Percentiles rank a stretch among this genome's conserved stretches.
phyloP scores from a whole-genome alignment of 2,888 invertebrate species.

The Cataglyphis rosenhaueri region DNA sequence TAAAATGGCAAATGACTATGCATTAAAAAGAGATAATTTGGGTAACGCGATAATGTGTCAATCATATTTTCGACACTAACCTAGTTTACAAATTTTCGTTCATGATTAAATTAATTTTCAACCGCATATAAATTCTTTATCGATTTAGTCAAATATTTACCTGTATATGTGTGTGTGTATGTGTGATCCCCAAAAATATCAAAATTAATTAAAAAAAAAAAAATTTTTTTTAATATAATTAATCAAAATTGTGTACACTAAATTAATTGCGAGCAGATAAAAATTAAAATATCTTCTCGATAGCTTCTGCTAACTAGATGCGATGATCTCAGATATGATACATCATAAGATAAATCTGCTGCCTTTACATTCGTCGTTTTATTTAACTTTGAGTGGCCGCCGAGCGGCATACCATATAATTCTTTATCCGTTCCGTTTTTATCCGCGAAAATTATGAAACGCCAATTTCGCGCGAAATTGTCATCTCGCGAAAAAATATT shows the following conservation, averaged over 20 bases:
- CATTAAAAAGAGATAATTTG: neutral
- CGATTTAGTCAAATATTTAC: neutral
- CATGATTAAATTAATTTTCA: neutral
- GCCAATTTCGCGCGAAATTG: constrained; percentile 19
- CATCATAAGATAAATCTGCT: neutral
- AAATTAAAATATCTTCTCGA: neutral
- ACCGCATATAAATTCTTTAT: neutral
- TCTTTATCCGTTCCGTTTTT: constrained; percentile 30
- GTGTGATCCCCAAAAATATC: neutral
- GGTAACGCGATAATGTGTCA: neutral
- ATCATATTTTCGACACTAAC: neutral
- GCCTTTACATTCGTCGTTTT: constrained; percentile 1
- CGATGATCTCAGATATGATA: constrained; percentile 18
- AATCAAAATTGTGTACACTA: neutral
- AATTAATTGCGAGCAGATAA: neutral
- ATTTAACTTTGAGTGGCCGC: constrained; percentile 21
- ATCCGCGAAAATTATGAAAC: constrained; percentile 34
- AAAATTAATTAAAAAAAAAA: neutral
- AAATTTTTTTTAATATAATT: neutral
- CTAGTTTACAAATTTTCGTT: neutral
- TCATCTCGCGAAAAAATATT: constrained; percentile 16
- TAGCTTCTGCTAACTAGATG: neutral
- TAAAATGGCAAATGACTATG: neutral
- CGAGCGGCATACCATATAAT: constrained; percentile 1
- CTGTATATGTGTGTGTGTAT: neutral